phyloP scores from a whole-genome alignment of 2,888 invertebrate genomes.

The Dryadula phaetusa region DNA sequence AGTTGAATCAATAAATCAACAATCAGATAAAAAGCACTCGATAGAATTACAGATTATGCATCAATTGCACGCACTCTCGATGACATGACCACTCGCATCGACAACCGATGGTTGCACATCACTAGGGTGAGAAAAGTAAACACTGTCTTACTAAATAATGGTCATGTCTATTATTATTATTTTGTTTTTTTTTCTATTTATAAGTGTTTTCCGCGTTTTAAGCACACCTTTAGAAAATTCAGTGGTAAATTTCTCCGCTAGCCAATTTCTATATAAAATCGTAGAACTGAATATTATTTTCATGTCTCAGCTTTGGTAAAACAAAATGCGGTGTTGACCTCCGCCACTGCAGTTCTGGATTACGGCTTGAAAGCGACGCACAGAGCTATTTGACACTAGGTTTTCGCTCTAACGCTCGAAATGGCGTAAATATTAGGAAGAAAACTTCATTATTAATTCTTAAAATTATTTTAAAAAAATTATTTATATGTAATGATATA shows the following conservation, averaged over 20 bases:
- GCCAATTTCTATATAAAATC: too few species aligned
- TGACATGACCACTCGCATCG: slow-evolving; percentile 54
- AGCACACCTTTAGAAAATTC: neutral
- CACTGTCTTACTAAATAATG: slow-evolving; percentile 43
- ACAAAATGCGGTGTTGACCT: too few species aligned
- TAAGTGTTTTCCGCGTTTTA: neutral
- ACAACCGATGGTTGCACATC: slow-evolving; percentile 55
- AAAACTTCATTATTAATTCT: too few species aligned
- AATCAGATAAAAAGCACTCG: slow-evolving; percentile 40
- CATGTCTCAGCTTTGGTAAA: too few species aligned
- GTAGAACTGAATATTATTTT: too few species aligned
- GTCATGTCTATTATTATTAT: slow-evolving; percentile 27
- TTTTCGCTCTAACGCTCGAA: too few species aligned
- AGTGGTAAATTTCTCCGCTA: neutral
- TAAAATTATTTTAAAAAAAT: too few species aligned
- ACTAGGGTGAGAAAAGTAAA: slow-evolving; percentile 65
- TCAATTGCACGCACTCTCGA: slow-evolving; percentile 60
- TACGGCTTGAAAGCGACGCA: too few species aligned
- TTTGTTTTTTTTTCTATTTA: neutral
- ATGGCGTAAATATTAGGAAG: too few species aligned
- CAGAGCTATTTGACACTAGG: too few species aligned
- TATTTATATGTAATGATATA: too few species aligned
- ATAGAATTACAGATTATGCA: slow-evolving; percentile 48
- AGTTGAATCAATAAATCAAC: slow-evolving; percentile 21
- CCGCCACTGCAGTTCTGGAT: too few species aligned